Evolutionary conservation across 2,797 vertebrate species (phyloP).

Genomic region (Chelonia mydas): DNA sequence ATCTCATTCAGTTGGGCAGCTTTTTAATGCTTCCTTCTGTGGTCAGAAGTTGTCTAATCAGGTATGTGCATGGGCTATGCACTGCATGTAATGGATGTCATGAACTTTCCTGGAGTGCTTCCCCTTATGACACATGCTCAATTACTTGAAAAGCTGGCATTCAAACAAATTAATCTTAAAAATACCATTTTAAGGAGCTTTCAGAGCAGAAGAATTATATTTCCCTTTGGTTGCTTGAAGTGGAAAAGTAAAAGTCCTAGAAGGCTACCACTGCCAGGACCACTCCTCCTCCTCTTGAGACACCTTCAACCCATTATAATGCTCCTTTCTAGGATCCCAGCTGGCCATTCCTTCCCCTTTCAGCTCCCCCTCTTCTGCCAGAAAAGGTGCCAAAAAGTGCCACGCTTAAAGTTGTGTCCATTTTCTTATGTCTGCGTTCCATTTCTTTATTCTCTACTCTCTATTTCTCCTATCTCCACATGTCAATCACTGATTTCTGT

Average conservation of each 20-base stretch:
- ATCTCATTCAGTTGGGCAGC: constrained; percentile 28
- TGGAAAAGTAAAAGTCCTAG: not conserved
- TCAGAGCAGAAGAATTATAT: not conserved
- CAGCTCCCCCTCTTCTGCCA: not conserved
- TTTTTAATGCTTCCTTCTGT: constrained; percentile 41
- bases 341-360: not conserved
- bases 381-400: not conserved
- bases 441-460: not conserved
- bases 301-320: not conserved
- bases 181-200: constrained; percentile 41
- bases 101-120: constrained; percentile 7
- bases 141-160: constrained; percentile 22
- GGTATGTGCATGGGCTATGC: not conserved
- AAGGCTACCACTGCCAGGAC: not conserved
- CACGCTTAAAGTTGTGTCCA: rapidly evolving
- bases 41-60: constrained; percentile 35
- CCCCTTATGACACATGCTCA: not conserved
- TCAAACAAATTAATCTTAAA: constrained; percentile 55
- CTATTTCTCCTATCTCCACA: rapidly evolving
- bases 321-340: not conserved
- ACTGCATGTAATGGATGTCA: constrained; percentile 34
- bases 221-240: not conserved
- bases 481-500: not conserved
- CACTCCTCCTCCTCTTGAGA: not conserved
- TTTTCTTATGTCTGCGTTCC: not conserved